These are phyloP conservation scores for Boleophthalmus pectinirostris DNA, from an alignment of 2,113 vertebrate species.

Conservation along the genomic window DNA sequence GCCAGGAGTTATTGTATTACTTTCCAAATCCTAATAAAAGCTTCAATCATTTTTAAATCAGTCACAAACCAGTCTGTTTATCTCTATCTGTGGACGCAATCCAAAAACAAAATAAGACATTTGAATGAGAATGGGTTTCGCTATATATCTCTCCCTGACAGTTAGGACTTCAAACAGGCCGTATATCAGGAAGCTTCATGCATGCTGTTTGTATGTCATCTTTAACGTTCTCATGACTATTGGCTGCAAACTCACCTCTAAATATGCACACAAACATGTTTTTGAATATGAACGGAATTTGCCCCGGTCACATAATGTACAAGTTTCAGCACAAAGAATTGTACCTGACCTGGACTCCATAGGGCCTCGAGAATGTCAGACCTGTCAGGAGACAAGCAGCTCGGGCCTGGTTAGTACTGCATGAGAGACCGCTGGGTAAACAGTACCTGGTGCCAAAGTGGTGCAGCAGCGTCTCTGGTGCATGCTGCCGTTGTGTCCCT, in stretches of 20 bases:
- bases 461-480: too few species aligned
- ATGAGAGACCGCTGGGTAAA: too few species aligned
- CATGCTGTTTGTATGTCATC: not conserved
- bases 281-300: not conserved
- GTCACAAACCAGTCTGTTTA: conserved; percentile 10
- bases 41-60: conserved; percentile 7
- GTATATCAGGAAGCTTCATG: not conserved
- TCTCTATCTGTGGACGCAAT: not conserved
- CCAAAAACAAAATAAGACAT: not conserved
- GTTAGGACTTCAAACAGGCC: not conserved
- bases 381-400: too few species aligned
- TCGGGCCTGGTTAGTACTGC: too few species aligned
- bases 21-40: conserved; percentile 5
- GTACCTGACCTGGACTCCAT: too few species aligned
- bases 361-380: too few species aligned
- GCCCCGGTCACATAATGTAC: not conserved
- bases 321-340: too few species aligned
- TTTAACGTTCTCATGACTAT: not conserved
- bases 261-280: not conserved
- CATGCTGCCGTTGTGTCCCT: too few species aligned
- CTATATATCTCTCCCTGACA: not conserved
- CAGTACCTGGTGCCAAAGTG: too few species aligned
- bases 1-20: conserved; percentile 2
- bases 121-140: not conserved
- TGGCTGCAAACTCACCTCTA: not conserved